phyloP scores from a whole-genome alignment of 1,140 invertebrate genomes.

The Leptinotarsa lineolata region DNA sequence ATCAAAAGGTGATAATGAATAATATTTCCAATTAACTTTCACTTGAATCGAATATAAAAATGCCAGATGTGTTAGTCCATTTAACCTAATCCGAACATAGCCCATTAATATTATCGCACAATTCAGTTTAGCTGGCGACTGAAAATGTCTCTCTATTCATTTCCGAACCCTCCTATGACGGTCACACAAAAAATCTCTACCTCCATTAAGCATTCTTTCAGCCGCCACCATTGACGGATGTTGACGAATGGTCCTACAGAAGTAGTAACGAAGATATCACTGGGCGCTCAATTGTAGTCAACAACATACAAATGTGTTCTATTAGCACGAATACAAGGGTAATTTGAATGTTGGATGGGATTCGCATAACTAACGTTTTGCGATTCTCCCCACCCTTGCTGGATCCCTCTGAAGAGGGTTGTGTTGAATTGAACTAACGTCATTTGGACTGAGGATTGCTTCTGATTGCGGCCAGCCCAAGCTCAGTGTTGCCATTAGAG shows the following conservation, averaged over 20 bases:
- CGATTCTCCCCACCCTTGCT: neutral
- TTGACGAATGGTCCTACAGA: constrained; percentile 8
- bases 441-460: neutral
- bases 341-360: constrained; percentile 27
- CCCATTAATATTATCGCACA: no score
- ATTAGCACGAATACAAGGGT: constrained; percentile 25
- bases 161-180: neutral
- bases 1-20: no score
- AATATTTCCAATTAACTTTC: no score
- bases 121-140: no score
- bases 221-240: constrained; percentile 8
- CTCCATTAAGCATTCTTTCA: constrained; percentile 15
- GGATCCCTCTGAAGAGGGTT: constrained; percentile 10
- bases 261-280: constrained; percentile 24
- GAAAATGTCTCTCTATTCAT: neutral
- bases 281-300: constrained; percentile 19
- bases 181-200: neutral
- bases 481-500: no score
- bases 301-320: constrained; percentile 22
- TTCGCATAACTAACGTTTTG: constrained; percentile 21
- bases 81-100: no score
- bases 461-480: neutral
- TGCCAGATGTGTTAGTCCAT: no score
- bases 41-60: no score
- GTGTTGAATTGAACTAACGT: neutral